A percentile compares a stretch with the other conserved stretches of the same genome.
Conservation (phyloP, 92 coral and sea anemone species). For the Epizoanthus stellaris region DNA sequence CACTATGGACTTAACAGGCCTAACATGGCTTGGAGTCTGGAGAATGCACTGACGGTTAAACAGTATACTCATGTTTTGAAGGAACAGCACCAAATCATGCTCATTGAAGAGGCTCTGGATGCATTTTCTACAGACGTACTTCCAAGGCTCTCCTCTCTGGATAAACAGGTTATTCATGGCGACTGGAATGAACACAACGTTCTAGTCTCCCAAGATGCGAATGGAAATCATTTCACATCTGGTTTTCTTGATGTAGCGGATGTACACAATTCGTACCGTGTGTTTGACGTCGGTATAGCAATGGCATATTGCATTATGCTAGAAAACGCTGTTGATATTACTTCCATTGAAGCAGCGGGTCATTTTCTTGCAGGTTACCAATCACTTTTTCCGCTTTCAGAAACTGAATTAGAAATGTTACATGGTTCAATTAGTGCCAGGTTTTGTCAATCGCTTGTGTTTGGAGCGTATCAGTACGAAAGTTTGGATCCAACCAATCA, state of each 20-base stretch:
- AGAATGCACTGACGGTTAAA: slow-evolving; percentile 5
- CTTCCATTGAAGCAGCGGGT: slow-evolving; percentile 57
- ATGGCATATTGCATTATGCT: slow-evolving; percentile 54
- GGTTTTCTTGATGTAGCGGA: slow-evolving; percentile 79
- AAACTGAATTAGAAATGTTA: slow-evolving; percentile 58
- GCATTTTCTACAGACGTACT: slow-evolving; percentile 18
- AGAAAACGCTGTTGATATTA: slow-evolving; percentile 7
- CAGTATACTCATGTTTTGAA: slow-evolving; percentile 9
- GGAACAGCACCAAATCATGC: slow-evolving; percentile 5
- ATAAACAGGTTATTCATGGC: slow-evolving; percentile 44
- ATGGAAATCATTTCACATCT: slow-evolving; percentile 12
- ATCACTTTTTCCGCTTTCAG: slow-evolving; percentile 61
- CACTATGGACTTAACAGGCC: slow-evolving; percentile 22
- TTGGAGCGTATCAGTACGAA: slow-evolving; percentile 43
- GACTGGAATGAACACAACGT: slow-evolving; percentile 41
- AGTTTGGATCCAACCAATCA: slow-evolving; percentile 48
- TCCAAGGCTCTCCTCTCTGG: background rate
- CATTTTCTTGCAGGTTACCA: slow-evolving; percentile 74
- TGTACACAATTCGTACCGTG: slow-evolving; percentile 56
- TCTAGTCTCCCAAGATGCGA: slow-evolving; percentile 6
- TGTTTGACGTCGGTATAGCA: slow-evolving; percentile 71
- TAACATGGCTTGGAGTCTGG: slow-evolving; percentile 9
- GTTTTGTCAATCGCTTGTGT: slow-evolving; percentile 67
- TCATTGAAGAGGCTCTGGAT: slow-evolving; percentile 10
- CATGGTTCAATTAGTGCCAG: slow-evolving; percentile 53